Evolutionary conservation across 1,140 invertebrate genomes (phyloP).

Genomic region (Hypothenemus hampei): DNA sequence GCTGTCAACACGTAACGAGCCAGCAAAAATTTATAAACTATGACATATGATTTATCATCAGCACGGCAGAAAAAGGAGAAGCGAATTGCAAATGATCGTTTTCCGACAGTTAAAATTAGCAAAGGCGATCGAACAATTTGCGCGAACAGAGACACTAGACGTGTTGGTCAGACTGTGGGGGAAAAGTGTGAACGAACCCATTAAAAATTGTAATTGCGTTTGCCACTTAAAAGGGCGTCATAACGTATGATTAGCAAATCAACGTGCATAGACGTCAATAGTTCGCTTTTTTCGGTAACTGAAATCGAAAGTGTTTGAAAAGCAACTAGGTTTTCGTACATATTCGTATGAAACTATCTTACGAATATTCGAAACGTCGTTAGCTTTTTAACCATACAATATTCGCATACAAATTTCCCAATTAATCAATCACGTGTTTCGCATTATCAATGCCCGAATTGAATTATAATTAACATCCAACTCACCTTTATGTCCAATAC

Average conservation of each 20-base stretch:
- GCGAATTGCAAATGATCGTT: conserved; percentile 1
- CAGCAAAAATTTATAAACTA: no score
- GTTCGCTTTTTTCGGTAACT: no score
- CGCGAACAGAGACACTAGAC: not conserved
- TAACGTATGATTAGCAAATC: no score
- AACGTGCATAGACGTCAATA: no score
- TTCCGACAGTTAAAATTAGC: conserved; percentile 10
- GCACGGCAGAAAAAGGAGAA: conserved; percentile 1
- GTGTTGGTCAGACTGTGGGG: not conserved
- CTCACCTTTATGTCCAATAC: not conserved
- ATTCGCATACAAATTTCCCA: no score
- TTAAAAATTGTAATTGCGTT: conserved; percentile 6
- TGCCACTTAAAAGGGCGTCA: no score
- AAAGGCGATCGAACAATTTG: conserved; percentile 11
- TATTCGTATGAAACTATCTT: not conserved
- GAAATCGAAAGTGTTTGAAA: no score
- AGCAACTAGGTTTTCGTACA: not conserved
- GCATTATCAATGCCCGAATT: no score
- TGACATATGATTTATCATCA: conserved; percentile 7
- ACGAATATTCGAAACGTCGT: no score
- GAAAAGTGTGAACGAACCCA: conserved; percentile 9
- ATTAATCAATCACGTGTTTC: no score
- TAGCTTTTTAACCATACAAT: no score
- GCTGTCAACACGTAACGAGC: no score
- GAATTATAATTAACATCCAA: not conserved